These are phyloP conservation scores for Acanthopagrus latus DNA, from an alignment of 2,797 vertebrate species.

Conservation along the genomic window DNA sequence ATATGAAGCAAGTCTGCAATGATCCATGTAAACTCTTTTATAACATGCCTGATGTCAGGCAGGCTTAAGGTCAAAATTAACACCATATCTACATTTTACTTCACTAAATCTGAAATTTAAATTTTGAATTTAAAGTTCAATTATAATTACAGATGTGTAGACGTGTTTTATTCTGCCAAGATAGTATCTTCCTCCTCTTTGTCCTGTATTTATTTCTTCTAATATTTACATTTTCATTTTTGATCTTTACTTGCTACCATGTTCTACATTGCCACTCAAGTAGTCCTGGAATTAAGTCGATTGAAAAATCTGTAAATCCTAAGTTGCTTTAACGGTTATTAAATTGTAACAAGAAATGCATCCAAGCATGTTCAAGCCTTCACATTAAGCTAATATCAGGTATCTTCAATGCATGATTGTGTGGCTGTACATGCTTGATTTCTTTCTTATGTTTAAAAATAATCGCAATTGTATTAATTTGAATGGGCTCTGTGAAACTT, in stretches of 20 bases:
- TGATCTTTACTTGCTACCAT: background rate
- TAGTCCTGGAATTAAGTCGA: background rate
- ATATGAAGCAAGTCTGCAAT: conserved; percentile 1
- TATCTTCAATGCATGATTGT: background rate
- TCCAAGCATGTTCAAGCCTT: background rate
- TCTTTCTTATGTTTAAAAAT: background rate
- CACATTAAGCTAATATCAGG: background rate
- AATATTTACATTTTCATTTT: background rate
- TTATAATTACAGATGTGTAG: background rate
- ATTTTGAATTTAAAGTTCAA: background rate
- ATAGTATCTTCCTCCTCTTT: background rate
- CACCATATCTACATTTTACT: background rate
- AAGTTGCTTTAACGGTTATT: background rate
- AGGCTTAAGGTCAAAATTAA: background rate
- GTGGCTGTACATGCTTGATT: background rate
- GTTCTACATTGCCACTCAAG: background rate
- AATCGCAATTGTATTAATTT: background rate
- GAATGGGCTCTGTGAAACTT: too few species aligned
- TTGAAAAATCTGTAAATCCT: background rate
- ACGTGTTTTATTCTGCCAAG: background rate
- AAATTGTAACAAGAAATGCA: background rate
- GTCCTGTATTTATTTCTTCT: background rate
- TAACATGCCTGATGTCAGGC: background rate
- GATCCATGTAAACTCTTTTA: background rate
- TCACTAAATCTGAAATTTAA: conserved; percentile 4